Evolutionary conservation across 2,888 invertebrate genomes (phyloP), one percentile per base, ranked within the genome.

Genomic region (Diplolepis rosae): DNA sequence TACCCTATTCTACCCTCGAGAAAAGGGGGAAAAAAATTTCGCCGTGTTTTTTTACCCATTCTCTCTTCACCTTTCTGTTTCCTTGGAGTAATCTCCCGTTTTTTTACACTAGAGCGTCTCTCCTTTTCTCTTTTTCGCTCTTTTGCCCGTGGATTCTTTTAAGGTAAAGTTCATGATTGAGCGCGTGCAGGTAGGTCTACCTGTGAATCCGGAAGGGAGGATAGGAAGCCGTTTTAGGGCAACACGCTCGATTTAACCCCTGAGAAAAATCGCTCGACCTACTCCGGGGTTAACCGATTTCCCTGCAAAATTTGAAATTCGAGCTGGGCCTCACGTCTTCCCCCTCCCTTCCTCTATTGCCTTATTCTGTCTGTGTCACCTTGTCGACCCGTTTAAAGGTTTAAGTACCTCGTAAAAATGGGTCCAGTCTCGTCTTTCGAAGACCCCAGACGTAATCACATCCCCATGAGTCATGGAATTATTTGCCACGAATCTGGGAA

Each of bases 231-330:
- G 61, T 61, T 77, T 69, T 71, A 73, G 79, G 80, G 79, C 77
- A 79, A 79, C 81, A 88, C 84, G 88, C 85, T 88, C 88, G 88
- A 88, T 88, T 88, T 88, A 88, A 88, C 86, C 87, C 86, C 86
- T 87, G 88, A 88, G 88, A 88, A 88, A 88, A 87, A 82, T 73
- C 72, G 72, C 65, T 51, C 73, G n/a, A n/a, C n/a, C n/a, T n/a
- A n/a, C n/a, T n/a, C n/a, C n/a, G 24, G 86, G 87, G 87, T 88
- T 88, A 88, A 88, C 88, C 87, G 88, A 88, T 88, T 88, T 85
- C 84, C 81, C 81, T 85, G 85, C 84, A 84, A 83, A 82, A 81
- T 79, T 82, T 82, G 83, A 84, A 85, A 85, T 84, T 77, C 66
- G 82, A 85, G 74, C 73, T 76, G 50, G 68, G 76, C 72, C 69